Evolutionary conservation across 2,797 vertebrate genomes (phyloP).

Genomic region (Neosilurus hyrtlii): DNA sequence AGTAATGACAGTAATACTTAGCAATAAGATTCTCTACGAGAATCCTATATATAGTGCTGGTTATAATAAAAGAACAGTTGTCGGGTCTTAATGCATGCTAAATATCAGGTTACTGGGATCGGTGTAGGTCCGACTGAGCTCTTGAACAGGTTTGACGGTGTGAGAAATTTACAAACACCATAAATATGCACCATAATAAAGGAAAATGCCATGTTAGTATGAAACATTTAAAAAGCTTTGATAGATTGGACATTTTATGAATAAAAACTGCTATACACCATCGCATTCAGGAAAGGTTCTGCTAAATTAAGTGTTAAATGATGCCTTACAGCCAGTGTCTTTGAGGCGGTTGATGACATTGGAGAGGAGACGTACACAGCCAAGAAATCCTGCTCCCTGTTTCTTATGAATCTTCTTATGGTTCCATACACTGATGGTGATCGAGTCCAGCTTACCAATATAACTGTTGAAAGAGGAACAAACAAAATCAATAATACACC

Average conservation of each 20-base stretch:
- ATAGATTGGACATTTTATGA: background rate
- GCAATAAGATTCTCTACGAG: too few species aligned
- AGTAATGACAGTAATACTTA: too few species aligned
- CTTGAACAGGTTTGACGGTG: too few species aligned
- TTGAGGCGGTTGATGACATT: slow-evolving; percentile 97
- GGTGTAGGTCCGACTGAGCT: too few species aligned
- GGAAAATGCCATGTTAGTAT: background rate
- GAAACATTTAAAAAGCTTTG: background rate
- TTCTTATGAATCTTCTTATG: slow-evolving; percentile 99
- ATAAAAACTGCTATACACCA: background rate
- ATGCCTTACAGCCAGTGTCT: slow-evolving; percentile 94
- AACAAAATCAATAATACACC: background rate
- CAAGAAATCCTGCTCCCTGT: slow-evolving; percentile 95
- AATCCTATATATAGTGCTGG: too few species aligned
- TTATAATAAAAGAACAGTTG: too few species aligned
- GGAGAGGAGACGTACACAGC: slow-evolving; percentile 95
- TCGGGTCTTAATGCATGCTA: too few species aligned
- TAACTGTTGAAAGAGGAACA: slow-evolving; percentile 69
- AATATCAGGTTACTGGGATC: too few species aligned
- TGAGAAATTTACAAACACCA: background rate
- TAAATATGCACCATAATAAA: background rate
- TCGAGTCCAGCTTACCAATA: slow-evolving; percentile 94
- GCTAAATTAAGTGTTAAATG: slow-evolving; percentile 9
- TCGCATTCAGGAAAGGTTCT: slow-evolving; percentile 9
- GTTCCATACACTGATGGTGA: slow-evolving; percentile 98